A percentile compares a stretch with the other conserved stretches of the same genome.
These are phyloP conservation scores for Temnothorax unifasciatus DNA, from an alignment of 2,888 invertebrate species.

Conservation along the genomic window DNA sequence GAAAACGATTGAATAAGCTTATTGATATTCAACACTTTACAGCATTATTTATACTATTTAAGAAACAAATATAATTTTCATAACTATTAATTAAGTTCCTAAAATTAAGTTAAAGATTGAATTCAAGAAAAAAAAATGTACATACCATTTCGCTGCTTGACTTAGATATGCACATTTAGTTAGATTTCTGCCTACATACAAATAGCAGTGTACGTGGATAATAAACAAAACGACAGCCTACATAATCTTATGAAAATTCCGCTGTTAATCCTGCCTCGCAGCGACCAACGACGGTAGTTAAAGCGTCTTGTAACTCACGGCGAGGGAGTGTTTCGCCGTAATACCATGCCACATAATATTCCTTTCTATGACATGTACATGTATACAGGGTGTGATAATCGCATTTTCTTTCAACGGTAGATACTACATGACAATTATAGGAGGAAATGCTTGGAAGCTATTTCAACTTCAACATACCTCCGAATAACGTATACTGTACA, in stretches of 20 bases:
- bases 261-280: conserved; percentile 19
- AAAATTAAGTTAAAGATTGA: not conserved
- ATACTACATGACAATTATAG: conserved; percentile 14
- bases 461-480: conserved; percentile 17
- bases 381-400: conserved; percentile 36
- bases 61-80: not conserved
- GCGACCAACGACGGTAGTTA: conserved; percentile 37
- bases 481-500: not conserved
- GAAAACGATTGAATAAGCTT: not conserved
- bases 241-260: conserved; percentile 48
- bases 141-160: not conserved
- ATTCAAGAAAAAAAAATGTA: not conserved
- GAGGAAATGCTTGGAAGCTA: conserved; percentile 13
- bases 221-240: conserved; percentile 35
- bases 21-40: not conserved
- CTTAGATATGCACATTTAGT: not conserved
- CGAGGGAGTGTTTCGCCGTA: conserved; percentile 41
- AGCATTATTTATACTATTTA: not conserved
- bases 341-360: conserved; percentile 46
- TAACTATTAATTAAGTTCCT: not conserved
- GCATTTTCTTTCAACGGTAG: conserved; percentile 47
- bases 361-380: conserved; percentile 23
- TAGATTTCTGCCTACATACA: not conserved
- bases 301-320: conserved; percentile 45
- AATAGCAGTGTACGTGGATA: conserved; percentile 2